Percentiles rank a stretch among this genome's conserved stretches.
phyloP scores from a whole-genome alignment of 2,888 invertebrate genomes.

The Artemia sp. region DNA sequence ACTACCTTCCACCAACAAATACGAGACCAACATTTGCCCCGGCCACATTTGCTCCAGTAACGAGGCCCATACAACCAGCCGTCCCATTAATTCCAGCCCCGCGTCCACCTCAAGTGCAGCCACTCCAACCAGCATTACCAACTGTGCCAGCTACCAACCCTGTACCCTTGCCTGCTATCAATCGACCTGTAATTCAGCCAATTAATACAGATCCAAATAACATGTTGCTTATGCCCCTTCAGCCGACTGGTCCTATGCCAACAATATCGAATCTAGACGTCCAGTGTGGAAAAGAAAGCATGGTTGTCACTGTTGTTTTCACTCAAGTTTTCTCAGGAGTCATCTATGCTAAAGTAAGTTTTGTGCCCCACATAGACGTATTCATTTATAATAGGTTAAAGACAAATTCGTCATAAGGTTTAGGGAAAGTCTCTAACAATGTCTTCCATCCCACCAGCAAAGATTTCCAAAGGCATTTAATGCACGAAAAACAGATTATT shows the following conservation, averaged over 20 bases:
- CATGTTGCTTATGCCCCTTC: slow-evolving; percentile 22
- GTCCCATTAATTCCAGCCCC: not conserved
- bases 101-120: slow-evolving; percentile 7
- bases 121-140: not conserved
- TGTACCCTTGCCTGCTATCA: slow-evolving; percentile 11
- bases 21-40: slow-evolving; percentile 9
- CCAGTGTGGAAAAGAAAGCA: slow-evolving; percentile 59
- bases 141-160: not conserved
- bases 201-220: slow-evolving; percentile 17
- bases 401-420: not conserved
- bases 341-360: slow-evolving; percentile 51
- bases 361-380: not conserved
- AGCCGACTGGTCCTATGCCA: slow-evolving; percentile 41
- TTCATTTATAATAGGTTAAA: not conserved
- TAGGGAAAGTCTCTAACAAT: not conserved
- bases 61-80: not conserved
- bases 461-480: no score
- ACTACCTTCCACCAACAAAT: slow-evolving; percentile 14
- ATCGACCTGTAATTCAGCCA: slow-evolving; percentile 16
- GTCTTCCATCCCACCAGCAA: no score
- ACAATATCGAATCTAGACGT: slow-evolving; percentile 58
- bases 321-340: slow-evolving; percentile 56
- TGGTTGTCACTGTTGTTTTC: slow-evolving; percentile 62
- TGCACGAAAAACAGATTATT: no score
- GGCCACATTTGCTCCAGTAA: slow-evolving; percentile 3